Base-by-base conservation (phyloP, 2,888 invertebrate species). In the Podabrus alpinus region DNA sequence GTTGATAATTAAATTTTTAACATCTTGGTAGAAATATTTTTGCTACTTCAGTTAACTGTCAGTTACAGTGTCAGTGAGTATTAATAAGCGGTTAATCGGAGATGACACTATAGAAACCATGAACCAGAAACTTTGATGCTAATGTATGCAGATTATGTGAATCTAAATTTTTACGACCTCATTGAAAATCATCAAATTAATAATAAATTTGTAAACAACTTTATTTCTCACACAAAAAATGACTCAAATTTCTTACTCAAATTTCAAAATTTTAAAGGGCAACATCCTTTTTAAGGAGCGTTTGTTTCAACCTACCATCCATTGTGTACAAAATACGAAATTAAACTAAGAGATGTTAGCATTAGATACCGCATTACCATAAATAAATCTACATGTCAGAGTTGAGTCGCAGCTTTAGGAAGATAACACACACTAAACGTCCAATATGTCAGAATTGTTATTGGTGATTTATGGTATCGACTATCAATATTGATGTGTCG, bases 31-130 rank as follows among this genome's bases (percentile, higher is more conserved):
- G 21, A 21, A 19, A 64, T 19, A 64, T 64, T 13, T 9, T 16
- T 66, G 72, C 66, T 73, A 61, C 70, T 72, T 45, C 70, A 59
- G 75, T 73, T 75, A 75, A 59, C 69, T 73, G 75, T 70, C 75
- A 69, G 66, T 75, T 69, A 15, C 16, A 69, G 75, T 73, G 75
- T 75, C 72, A 75, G 75, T 72, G 67, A 72, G 61, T 62, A 70
- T 67, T 69, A 75, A 67, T 72, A 67, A 59, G 75, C 75, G 75
- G 64, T 73, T 75, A 75, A 75, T 75, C 72, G 75, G 59, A 64
- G 72, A 72, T 73, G 72, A 68, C 75, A 70, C 69, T 72, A n/a
- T n/a, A 62, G 66, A 73, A 72, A 69, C 69, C 69, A 72, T 69
- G 74, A 74, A 64, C 73, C 59, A 62, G 59, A 19, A 72, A 75